Base-by-base conservation (phyloP, 1,140 invertebrate species). In the Dendrolimus punctatus region DNA sequence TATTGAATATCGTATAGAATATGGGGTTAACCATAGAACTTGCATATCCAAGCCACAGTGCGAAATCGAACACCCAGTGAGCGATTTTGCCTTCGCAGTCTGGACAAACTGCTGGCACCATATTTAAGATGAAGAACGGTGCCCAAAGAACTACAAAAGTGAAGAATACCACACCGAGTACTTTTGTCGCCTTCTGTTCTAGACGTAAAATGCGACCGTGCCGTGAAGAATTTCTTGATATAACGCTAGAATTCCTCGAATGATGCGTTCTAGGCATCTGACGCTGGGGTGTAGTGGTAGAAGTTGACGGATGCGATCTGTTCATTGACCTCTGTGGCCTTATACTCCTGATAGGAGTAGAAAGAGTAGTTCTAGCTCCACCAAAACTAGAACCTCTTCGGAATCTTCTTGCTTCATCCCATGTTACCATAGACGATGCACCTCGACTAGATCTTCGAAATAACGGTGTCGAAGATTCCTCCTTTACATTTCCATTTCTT, bases 1-100 rank as follows among this genome's bases (percentile, higher is more conserved):
- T 95, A 85, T 98, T 98, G 85, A 98, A 98, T 57, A 97, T 95
- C 3, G 96, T 98, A 78, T 98, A 98, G 83, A 97, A 96, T 60
- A 97, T 95, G 0, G 96, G 96, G 87, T 98, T 98, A 7, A 98
- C 94, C 91, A 96, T 96, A 4, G 95, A 96, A 67, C 95, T 96
- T 39, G 95, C 93, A 80, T 97, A 98, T 42, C 96, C 96, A 40
- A 98, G 86, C 96, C 96, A 98, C 8, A 94, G 93, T 23, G 95
- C 93, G 46, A 95, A 91, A 72, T 96, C 93, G 67, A 97, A 94
- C 39, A 97, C 92, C 87, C 92, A 93, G 54, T 90, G 91, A 23
- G 91, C 88, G 46, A 95, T 93, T 39, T 90, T 82, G 39, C 90
- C 89, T 64, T 95, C 94, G 73, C 95, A 96, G 52, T 93, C 90